A percentile compares a stretch with the other conserved stretches of the same genome.
phyloP scores from a whole-genome alignment of 2,113 vertebrate species.

The Campylomormyrus numenius region DNA sequence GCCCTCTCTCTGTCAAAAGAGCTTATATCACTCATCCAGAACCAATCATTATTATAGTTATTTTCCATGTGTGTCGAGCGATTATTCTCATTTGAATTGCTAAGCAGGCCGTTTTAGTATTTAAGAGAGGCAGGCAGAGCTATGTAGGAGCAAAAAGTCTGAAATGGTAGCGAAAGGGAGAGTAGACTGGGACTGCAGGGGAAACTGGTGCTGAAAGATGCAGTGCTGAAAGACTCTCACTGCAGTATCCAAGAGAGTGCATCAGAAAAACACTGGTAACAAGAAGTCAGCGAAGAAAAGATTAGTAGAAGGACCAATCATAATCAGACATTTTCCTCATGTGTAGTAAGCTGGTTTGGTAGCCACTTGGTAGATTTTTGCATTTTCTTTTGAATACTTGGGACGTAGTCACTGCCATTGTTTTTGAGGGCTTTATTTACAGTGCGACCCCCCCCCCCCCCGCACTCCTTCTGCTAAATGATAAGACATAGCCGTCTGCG shows the following conservation, averaged over 20 bases:
- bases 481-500: neutral
- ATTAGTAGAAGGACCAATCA: neutral
- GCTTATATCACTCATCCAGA: neutral
- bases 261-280: neutral
- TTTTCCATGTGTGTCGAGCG: constrained; percentile 12
- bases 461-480: neutral
- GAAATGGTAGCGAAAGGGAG: neutral
- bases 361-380: neutral
- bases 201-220: no score
- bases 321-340: neutral
- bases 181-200: neutral
- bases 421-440: neutral
- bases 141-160: neutral
- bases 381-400: neutral
- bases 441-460: neutral
- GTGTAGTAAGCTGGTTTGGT: neutral
- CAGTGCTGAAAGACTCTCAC: neutral
- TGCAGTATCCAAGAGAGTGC: neutral
- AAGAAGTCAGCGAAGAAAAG: neutral
- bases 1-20: neutral
- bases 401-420: neutral
- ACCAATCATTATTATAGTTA: constrained; percentile 13
- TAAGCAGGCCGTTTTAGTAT: constrained; percentile 14
- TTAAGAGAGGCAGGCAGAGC: neutral
- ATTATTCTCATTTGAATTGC: constrained; percentile 23